A percentile compares a stretch with the other conserved stretches of the same genome.
These are phyloP conservation scores for Eugnorisma glareosa DNA, from an alignment of 2,888 invertebrate genomes.

Conservation along the genomic window DNA sequence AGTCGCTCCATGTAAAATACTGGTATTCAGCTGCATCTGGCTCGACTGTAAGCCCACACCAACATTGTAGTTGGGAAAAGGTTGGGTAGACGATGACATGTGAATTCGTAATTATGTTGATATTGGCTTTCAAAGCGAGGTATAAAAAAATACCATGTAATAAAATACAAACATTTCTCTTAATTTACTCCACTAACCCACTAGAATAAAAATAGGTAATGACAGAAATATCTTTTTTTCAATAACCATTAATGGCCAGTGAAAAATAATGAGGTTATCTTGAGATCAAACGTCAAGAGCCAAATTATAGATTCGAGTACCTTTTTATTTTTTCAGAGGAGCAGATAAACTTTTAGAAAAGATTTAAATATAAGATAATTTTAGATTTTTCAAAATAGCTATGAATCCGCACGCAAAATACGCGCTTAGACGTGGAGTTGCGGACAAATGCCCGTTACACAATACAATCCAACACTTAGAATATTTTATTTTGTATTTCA, in stretches of 20 bases:
- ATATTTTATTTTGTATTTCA: background rate
- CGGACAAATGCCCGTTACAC: too few species aligned
- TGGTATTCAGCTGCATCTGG: too few species aligned
- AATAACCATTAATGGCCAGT: constrained; percentile 29
- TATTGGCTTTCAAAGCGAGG: background rate
- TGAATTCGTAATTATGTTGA: background rate
- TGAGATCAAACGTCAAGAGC: constrained; percentile 38
- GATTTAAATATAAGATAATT: constrained; percentile 9
- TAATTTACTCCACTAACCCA: constrained; percentile 19
- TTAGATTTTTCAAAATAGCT: background rate
- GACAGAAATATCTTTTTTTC: constrained; percentile 15
- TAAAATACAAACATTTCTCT: background rate
- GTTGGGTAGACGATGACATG: too few species aligned
- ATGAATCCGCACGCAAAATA: too few species aligned
- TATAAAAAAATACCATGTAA: background rate
- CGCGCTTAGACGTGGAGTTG: too few species aligned
- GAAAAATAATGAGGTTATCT: constrained; percentile 57
- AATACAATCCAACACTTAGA: too few species aligned
- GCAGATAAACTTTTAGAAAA: background rate
- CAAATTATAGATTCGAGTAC: constrained; percentile 29
- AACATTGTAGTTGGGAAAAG: too few species aligned
- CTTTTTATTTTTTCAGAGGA: constrained; percentile 5
- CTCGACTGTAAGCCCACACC: too few species aligned
- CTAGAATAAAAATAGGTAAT: constrained; percentile 15
- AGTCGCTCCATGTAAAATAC: too few species aligned